Evolutionary conservation across 2,797 vertebrate species (phyloP).

Genomic region (Microhierax caerulescens): DNA sequence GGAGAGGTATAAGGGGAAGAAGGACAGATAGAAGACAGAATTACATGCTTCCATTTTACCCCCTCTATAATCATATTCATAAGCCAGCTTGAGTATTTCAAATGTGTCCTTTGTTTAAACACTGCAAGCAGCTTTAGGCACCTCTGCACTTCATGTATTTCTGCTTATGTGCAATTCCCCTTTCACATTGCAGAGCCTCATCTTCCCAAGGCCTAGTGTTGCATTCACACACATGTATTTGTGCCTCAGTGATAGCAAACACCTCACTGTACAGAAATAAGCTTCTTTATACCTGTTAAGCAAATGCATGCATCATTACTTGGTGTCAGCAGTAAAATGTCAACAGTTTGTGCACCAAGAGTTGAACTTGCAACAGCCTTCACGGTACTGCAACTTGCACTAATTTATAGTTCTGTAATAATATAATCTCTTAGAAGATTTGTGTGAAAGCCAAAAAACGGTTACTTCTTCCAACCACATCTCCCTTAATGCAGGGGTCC

Average conservation of each 20-base stretch:
- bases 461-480: background rate
- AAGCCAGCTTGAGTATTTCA: background rate
- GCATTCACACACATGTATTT: background rate
- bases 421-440: background rate
- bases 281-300: background rate
- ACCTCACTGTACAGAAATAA: background rate
- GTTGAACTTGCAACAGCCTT: background rate
- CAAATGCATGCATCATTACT: background rate
- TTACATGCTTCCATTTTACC: background rate
- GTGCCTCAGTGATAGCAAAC: background rate
- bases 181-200: background rate
- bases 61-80: background rate
- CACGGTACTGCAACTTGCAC: background rate
- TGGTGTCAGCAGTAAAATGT: background rate
- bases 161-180: background rate
- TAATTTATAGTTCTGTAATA: background rate
- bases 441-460: background rate
- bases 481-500: background rate
- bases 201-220: background rate
- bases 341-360: background rate
- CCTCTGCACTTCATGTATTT: background rate
- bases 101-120: background rate
- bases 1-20: background rate
- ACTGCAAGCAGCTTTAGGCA: background rate
- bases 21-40: background rate